These are phyloP conservation scores for Anaspis maculata DNA, from an alignment of 2,888 invertebrate genomes.

Conservation along the genomic window DNA sequence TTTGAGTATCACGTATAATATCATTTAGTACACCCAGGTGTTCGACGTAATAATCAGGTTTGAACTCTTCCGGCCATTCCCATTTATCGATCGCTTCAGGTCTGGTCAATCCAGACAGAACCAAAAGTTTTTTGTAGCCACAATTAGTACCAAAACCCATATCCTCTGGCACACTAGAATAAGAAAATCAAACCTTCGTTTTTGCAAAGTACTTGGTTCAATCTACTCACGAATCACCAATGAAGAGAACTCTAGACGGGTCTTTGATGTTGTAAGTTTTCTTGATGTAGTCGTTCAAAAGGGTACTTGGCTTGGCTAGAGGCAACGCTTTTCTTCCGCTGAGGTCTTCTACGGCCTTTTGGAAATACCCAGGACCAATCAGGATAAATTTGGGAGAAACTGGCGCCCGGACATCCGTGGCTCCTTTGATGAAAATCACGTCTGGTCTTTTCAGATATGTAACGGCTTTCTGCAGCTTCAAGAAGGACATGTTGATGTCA, in stretches of 20 bases:
- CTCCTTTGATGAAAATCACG: slow-evolving; percentile 46
- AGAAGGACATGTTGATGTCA: slow-evolving; percentile 45
- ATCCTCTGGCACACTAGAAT: slow-evolving; percentile 65
- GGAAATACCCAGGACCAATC: slow-evolving; percentile 38
- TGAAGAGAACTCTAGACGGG: slow-evolving; percentile 47
- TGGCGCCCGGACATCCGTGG: slow-evolving; percentile 42
- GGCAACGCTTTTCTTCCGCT: slow-evolving; percentile 31
- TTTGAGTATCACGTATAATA: background rate
- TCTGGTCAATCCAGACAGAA: slow-evolving; percentile 53
- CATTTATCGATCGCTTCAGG: slow-evolving; percentile 18
- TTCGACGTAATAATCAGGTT: slow-evolving; percentile 44
- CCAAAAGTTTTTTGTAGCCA: slow-evolving; percentile 65
- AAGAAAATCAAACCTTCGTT: background rate
- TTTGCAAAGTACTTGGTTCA: background rate
- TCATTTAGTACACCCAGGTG: background rate
- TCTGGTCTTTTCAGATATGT: slow-evolving; percentile 45
- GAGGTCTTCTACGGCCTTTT: slow-evolving; percentile 9
- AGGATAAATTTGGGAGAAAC: slow-evolving; percentile 13
- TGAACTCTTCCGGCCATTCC: slow-evolving; percentile 43
- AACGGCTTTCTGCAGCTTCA: slow-evolving; percentile 45
- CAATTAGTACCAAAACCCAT: slow-evolving; percentile 62
- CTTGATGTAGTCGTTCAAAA: slow-evolving; percentile 45
- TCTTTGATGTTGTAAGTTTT: slow-evolving; percentile 51
- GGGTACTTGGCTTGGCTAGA: slow-evolving; percentile 47
- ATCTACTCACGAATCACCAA: background rate